Evolutionary conservation across 2,888 invertebrate genomes (phyloP), one percentile per base, ranked within the genome.

Genomic region (Parnassius mnemosyne): DNA sequence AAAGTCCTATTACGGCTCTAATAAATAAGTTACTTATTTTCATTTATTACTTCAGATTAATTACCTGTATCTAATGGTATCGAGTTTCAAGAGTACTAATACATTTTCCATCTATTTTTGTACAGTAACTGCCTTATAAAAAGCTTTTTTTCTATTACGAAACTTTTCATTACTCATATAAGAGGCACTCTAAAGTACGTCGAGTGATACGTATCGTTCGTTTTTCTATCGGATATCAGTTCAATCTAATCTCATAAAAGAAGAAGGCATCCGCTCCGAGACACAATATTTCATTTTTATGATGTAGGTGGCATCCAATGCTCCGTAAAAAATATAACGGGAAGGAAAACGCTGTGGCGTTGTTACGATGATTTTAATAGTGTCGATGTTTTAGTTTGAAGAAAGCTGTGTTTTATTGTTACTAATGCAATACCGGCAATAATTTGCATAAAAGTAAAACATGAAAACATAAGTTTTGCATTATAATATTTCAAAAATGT

Each of bases 211-310:
- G 66, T 67, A 73, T 71, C 67, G 70, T 74, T 75, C 70, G 70
- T 70, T 75, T 79, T 79, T 85, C 80, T 83, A 86, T 87, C 81
- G 80, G 82, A 82, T 86, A 86, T 83, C 78, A 78, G 83, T 84
- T 82, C 83, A 81, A 84, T 79, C 77, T 81, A 79, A 82, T 85
- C 86, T 84, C 82, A 81, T 85, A 84, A 84, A 84, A 79, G 81
- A 79, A 78, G 76, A 69, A 78, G 80, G 80, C 80, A 84, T 84
- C 84, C 85, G 78, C 78, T 83, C 77, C 76, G 80, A 81, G 86
- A 84, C 79, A 84, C 82, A 81, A 87, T 89, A 89, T 87, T 86
- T 89, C 86, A 89, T 85, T 89, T 89, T 88, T 89, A 89, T 87
- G 86, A 83, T 78, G 81, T 84, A 84, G 85, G 84, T 84, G 81